Percentiles rank a stretch among this genome's conserved stretches.
phyloP scores from a whole-genome alignment of 2,113 vertebrate species.

The Dicerorhinus sumatrensis region DNA sequence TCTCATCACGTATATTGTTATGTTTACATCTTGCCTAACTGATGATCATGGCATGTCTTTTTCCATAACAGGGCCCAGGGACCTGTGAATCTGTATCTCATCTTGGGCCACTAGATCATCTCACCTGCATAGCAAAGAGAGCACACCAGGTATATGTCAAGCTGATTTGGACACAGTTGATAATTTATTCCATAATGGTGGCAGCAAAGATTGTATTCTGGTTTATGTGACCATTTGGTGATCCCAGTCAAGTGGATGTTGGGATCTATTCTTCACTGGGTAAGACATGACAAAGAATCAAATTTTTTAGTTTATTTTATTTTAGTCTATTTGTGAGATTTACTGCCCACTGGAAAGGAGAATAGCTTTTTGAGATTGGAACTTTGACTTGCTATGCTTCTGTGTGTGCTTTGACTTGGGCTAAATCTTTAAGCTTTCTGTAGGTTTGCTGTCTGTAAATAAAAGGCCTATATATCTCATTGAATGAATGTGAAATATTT shows the following conservation, averaged over 20 bases:
- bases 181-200: background rate
- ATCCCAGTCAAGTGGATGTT: background rate
- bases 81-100: background rate
- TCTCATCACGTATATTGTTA: background rate
- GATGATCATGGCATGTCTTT: background rate
- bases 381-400: background rate
- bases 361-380: background rate
- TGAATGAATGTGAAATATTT: background rate
- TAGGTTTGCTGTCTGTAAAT: background rate
- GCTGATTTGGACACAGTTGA: background rate
- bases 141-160: fast-evolving
- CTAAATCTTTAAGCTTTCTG: background rate
- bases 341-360: background rate
- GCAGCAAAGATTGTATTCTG: background rate
- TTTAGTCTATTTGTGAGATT: background rate
- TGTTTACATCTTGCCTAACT: background rate
- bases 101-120: background rate
- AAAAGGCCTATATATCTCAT: background rate
- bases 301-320: background rate
- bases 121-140: background rate
- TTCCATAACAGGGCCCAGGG: background rate
- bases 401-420: background rate
- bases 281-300: background rate
- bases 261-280: background rate
- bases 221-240: background rate